Base-by-base conservation (phyloP, 2,888 invertebrate genomes). In the Calliscelio sp. region DNA sequence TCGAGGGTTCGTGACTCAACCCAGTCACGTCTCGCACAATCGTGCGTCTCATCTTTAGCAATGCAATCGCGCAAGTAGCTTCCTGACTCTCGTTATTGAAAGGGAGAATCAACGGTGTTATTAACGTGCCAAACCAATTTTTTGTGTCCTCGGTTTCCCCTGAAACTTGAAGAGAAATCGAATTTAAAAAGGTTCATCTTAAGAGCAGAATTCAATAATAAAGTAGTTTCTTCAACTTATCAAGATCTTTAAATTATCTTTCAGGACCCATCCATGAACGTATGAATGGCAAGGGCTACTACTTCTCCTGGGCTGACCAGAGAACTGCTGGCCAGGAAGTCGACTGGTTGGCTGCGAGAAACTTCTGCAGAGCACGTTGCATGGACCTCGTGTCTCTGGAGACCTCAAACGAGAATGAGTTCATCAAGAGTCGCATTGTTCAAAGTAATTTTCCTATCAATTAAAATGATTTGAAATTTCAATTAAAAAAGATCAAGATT, bases 351-450 rank as follows among this genome's bases (percentile, higher is more conserved):
- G 96, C 95, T 57, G 97, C 96, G 22, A 95, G 98, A 90, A 98
- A 98, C 93, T 97, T 95, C 93, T 98, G 98, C 93, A 95, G 98
- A 84, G 96, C 97, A 93, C 96, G 97, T 80, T 98, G 98, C 93
- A 98, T 98, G 98, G 98, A 98, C 93, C 95, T 97, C 61, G 96
- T 97, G 55, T 97, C 97, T 2, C 92, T 98, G 89, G 97, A 98
- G 93, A 97, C 97, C 71, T 96, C 96, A 87, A 95, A 96, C 73
- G 97, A 98, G 93, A 97, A 97, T 91, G 97, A 97, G 92, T 97
- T 97, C 96, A 95, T 97, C 90, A 97, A 97, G 92, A 95, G 95
- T 81, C 95, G 96, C 87, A 94, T 98, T 87, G 95, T 96, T 1
- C 95, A 96, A 96, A 94, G 97, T 97, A 94, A 14, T 25, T 46